Base-by-base conservation (phyloP, 2,797 vertebrate genomes). In the Ispidina picta region DNA sequence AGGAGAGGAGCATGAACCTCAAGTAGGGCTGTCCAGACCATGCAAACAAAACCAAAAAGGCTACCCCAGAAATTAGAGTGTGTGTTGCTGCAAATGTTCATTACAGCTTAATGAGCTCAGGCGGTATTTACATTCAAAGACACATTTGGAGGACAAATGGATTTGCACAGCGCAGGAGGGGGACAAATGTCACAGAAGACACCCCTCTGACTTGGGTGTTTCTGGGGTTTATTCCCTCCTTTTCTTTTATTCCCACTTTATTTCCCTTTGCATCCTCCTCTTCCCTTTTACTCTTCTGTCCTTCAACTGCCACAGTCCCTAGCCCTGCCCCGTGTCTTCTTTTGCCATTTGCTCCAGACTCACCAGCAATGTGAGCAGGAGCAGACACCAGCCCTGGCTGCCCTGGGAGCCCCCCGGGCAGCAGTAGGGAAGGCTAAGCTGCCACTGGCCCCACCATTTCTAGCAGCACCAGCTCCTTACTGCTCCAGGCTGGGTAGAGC, bases 111-210 rank as follows among this genome's bases (percentile, higher is more conserved):
- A 84, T 19, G 77, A 89, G 60, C 68, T 80, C 64, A 87, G 52
- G 43, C 6, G 1, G 46, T 83, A 86, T 58, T 92, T 88, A 62
- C 37, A 15, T 23, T 86, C 60, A 72, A 41, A 65, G 7, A 44
- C 26, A 44, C 65, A 55, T 39, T 62, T 83, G 90, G 81, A 93
- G 79, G 90, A 90, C 84, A 90, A 90, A 91, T 49, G 33, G 72
- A 82, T 88, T 83, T 86, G 60, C 86, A 74, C 9, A 26, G 46
- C 21, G 48, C 41, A 39, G 44, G 71, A 78, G 8, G 35, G 29
- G n/a, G 14, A 56, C 4, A 60, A 70, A 71, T 86, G 71, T 29
- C 82, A 83, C 29, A 23, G 21, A 15, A 89, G 31, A 68, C 44
- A 31, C 43, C 75, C 58, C 46, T 75, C 64, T 69, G 78, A 39